Evolutionary conservation across 2,797 vertebrate species (phyloP).

Genomic region (Orestias chungarensis): DNA sequence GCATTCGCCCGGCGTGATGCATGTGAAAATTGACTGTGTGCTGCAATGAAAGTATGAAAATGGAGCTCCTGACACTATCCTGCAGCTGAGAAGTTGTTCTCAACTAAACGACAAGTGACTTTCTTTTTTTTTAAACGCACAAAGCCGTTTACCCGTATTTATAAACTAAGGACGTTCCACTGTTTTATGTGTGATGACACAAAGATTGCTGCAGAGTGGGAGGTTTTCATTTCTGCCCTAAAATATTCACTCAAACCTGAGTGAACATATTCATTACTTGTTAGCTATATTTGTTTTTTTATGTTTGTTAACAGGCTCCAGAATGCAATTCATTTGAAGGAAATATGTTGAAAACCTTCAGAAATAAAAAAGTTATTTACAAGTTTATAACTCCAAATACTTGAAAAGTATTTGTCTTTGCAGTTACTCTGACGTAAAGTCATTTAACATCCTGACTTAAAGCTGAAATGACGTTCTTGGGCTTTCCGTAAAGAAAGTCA

Average conservation of each 20-base stretch:
- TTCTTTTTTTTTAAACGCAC: conserved; percentile 11
- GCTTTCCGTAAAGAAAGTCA: neutral
- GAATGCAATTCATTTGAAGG: conserved; percentile 29
- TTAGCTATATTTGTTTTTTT: conserved; percentile 46
- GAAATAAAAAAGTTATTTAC: conserved; percentile 10
- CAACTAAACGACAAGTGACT: conserved; percentile 42
- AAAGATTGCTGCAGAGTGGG: conserved; percentile 10
- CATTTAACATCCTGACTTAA: neutral
- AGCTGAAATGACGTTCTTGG: neutral
- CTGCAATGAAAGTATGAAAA: neutral
- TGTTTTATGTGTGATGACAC: conserved; percentile 30
- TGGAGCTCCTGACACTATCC: conserved; percentile 8
- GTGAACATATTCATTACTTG: conserved; percentile 47
- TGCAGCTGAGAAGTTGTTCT: conserved; percentile 6
- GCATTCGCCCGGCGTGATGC: neutral
- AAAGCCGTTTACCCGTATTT: conserved; percentile 20
- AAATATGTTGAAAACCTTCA: conserved; percentile 9
- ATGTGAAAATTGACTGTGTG: neutral
- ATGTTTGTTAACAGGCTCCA: conserved; percentile 49
- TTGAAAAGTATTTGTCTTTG: neutral
- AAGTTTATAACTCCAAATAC: conserved; percentile 13
- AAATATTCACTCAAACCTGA: conserved; percentile 56
- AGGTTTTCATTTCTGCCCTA: conserved; percentile 46
- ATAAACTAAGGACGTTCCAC: conserved; percentile 53
- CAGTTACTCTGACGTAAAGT: neutral